Evolutionary conservation across 2,797 vertebrate species (phyloP).

Genomic region (Danionella dracula): DNA sequence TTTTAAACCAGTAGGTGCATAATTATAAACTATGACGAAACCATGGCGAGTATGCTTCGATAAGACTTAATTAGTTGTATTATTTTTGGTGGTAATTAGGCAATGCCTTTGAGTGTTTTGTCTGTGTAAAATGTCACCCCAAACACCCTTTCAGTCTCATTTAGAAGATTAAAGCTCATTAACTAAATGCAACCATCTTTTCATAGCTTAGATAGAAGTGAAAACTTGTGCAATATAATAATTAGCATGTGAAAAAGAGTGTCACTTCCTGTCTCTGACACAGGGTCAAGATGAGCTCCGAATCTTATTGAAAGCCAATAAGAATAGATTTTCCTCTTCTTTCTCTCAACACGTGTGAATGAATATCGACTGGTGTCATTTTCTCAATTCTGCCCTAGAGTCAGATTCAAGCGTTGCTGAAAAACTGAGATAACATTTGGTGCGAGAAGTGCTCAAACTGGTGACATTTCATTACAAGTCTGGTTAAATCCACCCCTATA

Average conservation of each 20-base stretch:
- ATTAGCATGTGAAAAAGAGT: slow-evolving; percentile 18
- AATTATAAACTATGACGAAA: too few relatives aligned
- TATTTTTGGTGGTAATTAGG: slow-evolving; percentile 8
- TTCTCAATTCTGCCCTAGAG: not conserved
- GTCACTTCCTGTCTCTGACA: not conserved
- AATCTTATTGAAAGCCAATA: not conserved
- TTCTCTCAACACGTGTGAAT: not conserved
- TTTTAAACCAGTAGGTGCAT: too few relatives aligned
- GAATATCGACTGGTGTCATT: not conserved
- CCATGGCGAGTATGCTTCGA: too few relatives aligned
- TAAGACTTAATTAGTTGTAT: slow-evolving; percentile 14
- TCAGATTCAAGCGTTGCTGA: not conserved
- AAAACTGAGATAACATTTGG: too few relatives aligned
- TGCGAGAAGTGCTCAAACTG: too few relatives aligned
- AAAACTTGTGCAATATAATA: not conserved
- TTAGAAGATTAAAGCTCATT: slow-evolving; percentile 10
- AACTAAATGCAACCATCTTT: slow-evolving; percentile 5
- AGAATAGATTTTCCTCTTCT: not conserved
- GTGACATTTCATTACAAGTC: not conserved
- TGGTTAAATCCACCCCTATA: not conserved
- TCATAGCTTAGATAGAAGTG: not conserved
- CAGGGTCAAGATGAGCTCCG: not conserved
- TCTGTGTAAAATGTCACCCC: not conserved
- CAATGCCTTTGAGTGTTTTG: slow-evolving; percentile 2
- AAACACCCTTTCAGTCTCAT: not conserved